These are phyloP conservation scores for Alexandromys oeconomus DNA, from an alignment of 2,797 vertebrate species.

Conservation along the genomic window DNA sequence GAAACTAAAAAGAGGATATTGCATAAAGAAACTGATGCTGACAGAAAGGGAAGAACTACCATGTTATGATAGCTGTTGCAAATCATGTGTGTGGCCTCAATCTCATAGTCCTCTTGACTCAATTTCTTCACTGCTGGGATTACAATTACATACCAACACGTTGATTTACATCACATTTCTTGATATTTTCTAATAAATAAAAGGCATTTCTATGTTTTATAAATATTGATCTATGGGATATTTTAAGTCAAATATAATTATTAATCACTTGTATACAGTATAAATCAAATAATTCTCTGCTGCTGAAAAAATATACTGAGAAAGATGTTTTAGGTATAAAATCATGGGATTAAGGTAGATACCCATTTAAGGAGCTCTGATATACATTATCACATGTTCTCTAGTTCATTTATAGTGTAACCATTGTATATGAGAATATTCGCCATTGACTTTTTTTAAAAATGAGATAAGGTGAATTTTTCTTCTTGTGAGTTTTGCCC, in stretches of 20 bases:
- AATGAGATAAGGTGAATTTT: not conserved
- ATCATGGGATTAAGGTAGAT: not conserved
- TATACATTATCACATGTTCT: not conserved
- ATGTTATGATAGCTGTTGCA: not conserved
- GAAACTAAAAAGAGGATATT: slow-evolving; percentile 74
- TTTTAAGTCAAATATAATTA: not conserved
- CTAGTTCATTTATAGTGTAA: not conserved
- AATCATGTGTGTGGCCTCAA: not conserved
- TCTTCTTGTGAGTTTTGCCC: not conserved
- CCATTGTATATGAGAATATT: not conserved
- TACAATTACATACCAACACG: not conserved
- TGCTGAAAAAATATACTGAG: not conserved
- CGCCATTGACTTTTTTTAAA: not conserved
- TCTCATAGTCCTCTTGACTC: not conserved
- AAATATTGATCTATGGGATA: not conserved
- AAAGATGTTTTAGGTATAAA: not conserved
- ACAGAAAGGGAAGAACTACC: not conserved
- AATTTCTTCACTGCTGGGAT: too few species aligned
- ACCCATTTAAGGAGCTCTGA: not conserved
- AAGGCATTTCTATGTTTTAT: not conserved
- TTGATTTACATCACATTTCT: not conserved
- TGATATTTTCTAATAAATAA: not conserved
- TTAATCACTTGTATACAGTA: not conserved
- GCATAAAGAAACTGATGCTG: not conserved
- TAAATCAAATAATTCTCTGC: not conserved